A percentile compares a stretch with the other conserved stretches of the same genome.
phyloP scores from a whole-genome alignment of 1,140 invertebrate species.

The Latrodectus geometricus region DNA sequence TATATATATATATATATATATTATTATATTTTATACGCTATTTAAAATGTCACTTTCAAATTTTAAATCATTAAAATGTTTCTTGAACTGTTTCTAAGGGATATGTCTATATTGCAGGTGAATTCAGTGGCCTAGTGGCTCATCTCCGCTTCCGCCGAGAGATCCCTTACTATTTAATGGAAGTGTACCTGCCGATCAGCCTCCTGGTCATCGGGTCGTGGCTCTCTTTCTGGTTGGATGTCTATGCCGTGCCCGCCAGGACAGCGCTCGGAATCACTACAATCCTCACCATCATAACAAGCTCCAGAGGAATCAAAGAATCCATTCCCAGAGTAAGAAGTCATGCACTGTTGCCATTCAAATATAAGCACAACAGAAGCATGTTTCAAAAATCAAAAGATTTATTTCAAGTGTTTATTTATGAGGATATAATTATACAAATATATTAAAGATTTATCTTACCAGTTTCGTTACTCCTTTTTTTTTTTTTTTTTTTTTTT shows the following conservation, averaged over 20 bases:
- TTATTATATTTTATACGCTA: no score
- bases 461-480: no score
- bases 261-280: slow-evolving; percentile 54
- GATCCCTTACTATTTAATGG: slow-evolving; percentile 43
- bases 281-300: slow-evolving; percentile 60
- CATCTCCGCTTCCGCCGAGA: slow-evolving; percentile 54
- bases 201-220: slow-evolving; percentile 60
- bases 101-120: slow-evolving; percentile 61
- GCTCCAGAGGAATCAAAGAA: slow-evolving; percentile 61
- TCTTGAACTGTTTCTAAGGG: no score
- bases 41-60: no score
- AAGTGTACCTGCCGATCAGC: slow-evolving; percentile 54
- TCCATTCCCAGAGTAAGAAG: slow-evolving; percentile 61
- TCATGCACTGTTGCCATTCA: not conserved
- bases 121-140: slow-evolving; percentile 66
- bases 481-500: no score
- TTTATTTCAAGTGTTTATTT: no score
- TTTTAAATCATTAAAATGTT: no score
- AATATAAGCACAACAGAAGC: no score
- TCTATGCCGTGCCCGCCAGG: slow-evolving; percentile 56
- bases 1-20: no score
- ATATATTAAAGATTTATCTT: no score
- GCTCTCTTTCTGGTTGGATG: slow-evolving; percentile 62
- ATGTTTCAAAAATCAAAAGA: no score
- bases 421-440: no score